Evolutionary conservation across 2,113 vertebrate genomes (phyloP).

Genomic region (Proteles cristata): DNA sequence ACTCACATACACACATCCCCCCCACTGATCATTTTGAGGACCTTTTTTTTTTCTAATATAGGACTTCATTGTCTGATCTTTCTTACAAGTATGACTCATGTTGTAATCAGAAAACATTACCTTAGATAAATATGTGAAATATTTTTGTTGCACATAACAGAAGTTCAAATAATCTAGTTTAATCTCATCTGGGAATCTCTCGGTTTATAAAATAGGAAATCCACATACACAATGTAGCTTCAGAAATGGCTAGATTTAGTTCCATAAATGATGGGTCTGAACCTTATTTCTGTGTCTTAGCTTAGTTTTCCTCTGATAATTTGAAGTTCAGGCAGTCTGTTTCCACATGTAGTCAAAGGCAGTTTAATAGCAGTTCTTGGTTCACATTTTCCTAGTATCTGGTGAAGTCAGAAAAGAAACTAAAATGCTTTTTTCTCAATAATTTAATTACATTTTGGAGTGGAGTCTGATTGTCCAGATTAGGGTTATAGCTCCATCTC

Average conservation of each 20-base stretch:
- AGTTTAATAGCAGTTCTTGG: background rate
- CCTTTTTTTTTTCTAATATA: too few species aligned
- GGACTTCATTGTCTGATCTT: background rate
- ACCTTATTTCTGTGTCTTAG: background rate
- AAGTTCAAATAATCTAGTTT: background rate
- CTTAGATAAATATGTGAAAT: background rate
- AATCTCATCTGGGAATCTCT: background rate
- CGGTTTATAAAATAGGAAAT: background rate
- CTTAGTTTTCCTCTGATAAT: background rate
- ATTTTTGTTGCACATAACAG: background rate
- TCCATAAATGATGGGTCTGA: background rate
- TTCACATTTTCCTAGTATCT: background rate
- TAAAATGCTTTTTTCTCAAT: background rate
- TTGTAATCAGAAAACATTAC: background rate
- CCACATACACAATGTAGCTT: background rate
- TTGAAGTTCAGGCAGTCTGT: background rate
- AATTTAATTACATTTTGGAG: background rate
- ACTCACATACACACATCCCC: accelerated
- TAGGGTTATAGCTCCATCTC: background rate
- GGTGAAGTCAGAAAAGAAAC: background rate
- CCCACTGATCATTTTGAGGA: background rate
- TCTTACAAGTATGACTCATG: background rate
- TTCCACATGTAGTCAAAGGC: background rate
- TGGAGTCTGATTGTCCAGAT: background rate
- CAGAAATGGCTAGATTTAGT: background rate